Evolutionary conservation across 2,113 vertebrate genomes (phyloP), one percentile per base, ranked within the genome.

Genomic region (Seriola aureovittata): DNA sequence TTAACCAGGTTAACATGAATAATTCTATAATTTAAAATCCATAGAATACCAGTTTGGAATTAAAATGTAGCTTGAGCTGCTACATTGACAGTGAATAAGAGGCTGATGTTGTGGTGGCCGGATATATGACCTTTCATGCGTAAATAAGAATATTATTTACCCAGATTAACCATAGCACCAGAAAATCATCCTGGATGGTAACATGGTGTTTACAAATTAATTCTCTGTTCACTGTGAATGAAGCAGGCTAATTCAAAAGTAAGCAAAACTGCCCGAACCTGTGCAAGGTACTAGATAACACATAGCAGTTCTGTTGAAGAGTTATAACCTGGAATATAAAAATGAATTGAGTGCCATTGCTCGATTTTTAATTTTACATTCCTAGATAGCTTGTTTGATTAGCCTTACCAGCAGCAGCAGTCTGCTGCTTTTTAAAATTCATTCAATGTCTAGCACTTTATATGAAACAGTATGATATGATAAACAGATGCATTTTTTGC

Each of bases 371-470:
- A n/a, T 73, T 76, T 83, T n/a, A 80, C 62, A 54, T 86, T 81
- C 72, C 44, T 83, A 21, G 5, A 68, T 38, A 58, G 69, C 81
- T 77, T 54, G 38, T 83, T 78, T 75, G 62, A 81, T 87, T 75
- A 86, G 85, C 84, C 80, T 87, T 86, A 80, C 71, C 68, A 80
- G 71, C 81, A 60, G 71, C 81, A 52, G 63, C 59, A 29, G 46
- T 75, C 73, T 80, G 71, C 83, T 60, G 67, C 88, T 88, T 85
- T 80, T 78, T 32, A 62, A 84, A 63, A 75, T 46, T 66, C 78
- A 78, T 76, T 69, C 70, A 58, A 86, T 88, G 75, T 87, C 78
- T 87, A 81, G 93, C 92, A 95, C 93, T 91, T 94, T 94, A 94
- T 42, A 42, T 42, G 40, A 42, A 7, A 42, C 40, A 42, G 40